Evolutionary conservation across 2,888 invertebrate species (phyloP).

Genomic region (Limnephilus lunatus): DNA sequence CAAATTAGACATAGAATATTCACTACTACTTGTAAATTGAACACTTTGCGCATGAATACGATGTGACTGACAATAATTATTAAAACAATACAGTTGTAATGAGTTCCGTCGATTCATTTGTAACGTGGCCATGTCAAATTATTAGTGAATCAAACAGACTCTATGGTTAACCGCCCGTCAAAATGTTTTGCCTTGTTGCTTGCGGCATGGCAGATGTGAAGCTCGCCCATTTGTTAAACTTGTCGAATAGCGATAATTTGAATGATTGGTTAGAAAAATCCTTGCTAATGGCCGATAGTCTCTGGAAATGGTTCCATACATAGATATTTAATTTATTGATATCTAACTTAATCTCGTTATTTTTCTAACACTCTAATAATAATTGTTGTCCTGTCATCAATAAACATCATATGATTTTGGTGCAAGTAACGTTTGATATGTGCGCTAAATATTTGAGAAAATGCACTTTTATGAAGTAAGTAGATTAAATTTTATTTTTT

Average conservation of each 20-base stretch:
- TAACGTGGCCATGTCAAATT: slow-evolving; percentile 29
- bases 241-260: not conserved
- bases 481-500: too few species aligned
- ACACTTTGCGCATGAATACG: not conserved
- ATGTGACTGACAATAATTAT: slow-evolving; percentile 24
- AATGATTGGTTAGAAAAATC: not conserved
- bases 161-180: slow-evolving; percentile 29
- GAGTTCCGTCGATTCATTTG: slow-evolving; percentile 40
- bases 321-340: too few species aligned
- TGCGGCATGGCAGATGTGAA: slow-evolving; percentile 6
- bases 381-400: too few species aligned
- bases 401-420: too few species aligned
- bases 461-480: too few species aligned
- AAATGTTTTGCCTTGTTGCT: slow-evolving; percentile 36
- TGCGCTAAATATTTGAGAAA: too few species aligned
- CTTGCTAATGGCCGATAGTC: not conserved
- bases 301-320: not conserved
- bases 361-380: too few species aligned
- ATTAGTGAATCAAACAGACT: not conserved
- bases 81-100: slow-evolving; percentile 43
- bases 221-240: not conserved
- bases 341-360: too few species aligned
- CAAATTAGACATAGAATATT: not conserved
- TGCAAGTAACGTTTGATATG: too few species aligned
- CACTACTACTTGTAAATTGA: not conserved